A percentile compares a stretch with the other conserved stretches of the same genome.
These are phyloP conservation scores for Neodiprion pinetum DNA, from an alignment of 1,140 invertebrate genomes.

Conservation along the genomic window DNA sequence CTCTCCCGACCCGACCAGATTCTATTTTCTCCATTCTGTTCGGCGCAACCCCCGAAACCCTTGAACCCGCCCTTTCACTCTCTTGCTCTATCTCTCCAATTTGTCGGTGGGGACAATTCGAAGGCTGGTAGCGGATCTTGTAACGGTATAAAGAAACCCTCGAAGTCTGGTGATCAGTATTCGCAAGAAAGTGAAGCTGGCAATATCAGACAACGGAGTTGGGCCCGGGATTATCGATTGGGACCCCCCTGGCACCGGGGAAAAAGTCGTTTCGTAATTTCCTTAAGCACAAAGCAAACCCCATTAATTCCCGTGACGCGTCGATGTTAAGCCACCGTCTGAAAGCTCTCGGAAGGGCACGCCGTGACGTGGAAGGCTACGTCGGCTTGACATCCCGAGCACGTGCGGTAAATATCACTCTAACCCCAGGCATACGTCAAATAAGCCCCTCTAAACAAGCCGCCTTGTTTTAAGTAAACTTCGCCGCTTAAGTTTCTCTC, in stretches of 20 bases:
- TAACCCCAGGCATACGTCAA: conserved; percentile 6
- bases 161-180: not conserved
- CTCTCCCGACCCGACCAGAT: not conserved
- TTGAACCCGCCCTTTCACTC: not conserved
- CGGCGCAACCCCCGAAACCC: not conserved
- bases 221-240: conserved; percentile 8
- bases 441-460: conserved; percentile 10
- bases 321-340: conserved; percentile 10
- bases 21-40: not conserved
- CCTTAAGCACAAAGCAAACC: conserved; percentile 14
- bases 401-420: conserved; percentile 14
- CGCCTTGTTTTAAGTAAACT: conserved; percentile 15
- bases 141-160: conserved; percentile 1
- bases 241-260: not conserved
- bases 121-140: not conserved
- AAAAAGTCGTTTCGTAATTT: not conserved
- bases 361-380: not conserved
- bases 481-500: not conserved
- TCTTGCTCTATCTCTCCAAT: not conserved
- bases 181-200: not conserved
- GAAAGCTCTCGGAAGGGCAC: not conserved
- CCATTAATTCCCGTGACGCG: conserved; percentile 12
- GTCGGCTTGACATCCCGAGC: not conserved
- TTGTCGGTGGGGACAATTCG: not conserved
- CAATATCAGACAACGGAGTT: not conserved